Evolutionary conservation across 2,113 vertebrate species (phyloP).

Genomic region (Uria lomvia): DNA sequence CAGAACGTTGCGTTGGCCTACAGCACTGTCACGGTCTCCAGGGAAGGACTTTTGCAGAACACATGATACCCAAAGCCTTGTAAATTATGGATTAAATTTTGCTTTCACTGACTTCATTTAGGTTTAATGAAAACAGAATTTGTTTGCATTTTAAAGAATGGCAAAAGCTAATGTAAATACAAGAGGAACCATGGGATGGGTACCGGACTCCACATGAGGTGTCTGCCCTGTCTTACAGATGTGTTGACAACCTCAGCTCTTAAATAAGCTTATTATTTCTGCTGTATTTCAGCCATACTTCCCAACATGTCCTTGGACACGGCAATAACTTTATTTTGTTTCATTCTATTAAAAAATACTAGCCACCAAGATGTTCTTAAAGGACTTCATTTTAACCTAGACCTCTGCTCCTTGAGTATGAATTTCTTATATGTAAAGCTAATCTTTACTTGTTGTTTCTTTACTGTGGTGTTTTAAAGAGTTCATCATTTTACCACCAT

Average conservation of each 20-base stretch:
- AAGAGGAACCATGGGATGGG: background rate
- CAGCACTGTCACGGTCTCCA: background rate
- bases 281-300: background rate
- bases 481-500: background rate
- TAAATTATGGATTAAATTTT: background rate
- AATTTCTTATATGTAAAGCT: background rate
- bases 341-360: background rate
- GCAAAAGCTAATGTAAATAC: background rate
- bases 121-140: background rate
- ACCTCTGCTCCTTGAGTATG: background rate
- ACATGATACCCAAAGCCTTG: background rate
- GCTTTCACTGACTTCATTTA: background rate
- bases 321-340: background rate
- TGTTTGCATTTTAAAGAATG: background rate
- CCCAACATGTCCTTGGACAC: background rate
- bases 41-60: background rate
- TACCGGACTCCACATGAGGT: background rate
- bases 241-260: background rate
- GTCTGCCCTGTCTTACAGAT: background rate
- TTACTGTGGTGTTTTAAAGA: background rate
- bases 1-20: background rate
- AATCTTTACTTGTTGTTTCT: background rate
- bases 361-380: background rate
- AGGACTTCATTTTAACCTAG: background rate
- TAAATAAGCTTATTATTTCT: background rate